Conservation (phyloP, 2,888 invertebrate genomes). For the Sphaerophoria rueppellii region DNA sequence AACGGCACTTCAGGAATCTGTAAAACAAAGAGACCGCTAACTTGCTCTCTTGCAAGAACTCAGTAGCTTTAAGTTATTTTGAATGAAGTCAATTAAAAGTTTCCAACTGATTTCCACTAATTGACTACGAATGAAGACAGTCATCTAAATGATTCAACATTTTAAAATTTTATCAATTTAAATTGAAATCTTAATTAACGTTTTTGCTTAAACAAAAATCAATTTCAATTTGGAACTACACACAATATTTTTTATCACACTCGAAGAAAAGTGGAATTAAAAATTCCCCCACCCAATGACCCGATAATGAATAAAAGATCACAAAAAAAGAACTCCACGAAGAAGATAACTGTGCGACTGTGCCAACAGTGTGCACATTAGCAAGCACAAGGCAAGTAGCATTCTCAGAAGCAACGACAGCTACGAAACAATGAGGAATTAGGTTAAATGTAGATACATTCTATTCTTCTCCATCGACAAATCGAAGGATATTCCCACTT, state of each 20-base stretch:
- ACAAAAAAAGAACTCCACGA: constrained; percentile 11
- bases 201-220: constrained; percentile 8
- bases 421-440: constrained; percentile 62
- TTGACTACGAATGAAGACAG: no score
- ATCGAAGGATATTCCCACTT: constrained; percentile 68
- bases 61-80: no score
- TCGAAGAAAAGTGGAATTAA: constrained; percentile 28
- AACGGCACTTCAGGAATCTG: no score
- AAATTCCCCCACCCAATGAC: constrained; percentile 8
- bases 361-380: constrained; percentile 50
- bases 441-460: constrained; percentile 63
- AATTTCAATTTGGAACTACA: not conserved
- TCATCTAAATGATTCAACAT: not conserved
- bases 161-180: not conserved
- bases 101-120: no score
- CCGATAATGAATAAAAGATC: constrained; percentile 38
- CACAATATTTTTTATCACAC: not conserved
- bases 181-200: constrained; percentile 24
- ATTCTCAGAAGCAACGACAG: constrained; percentile 37
- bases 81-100: no score
- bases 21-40: no score
- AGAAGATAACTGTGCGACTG: constrained; percentile 28
- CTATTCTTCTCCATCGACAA: constrained; percentile 35
- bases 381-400: constrained; percentile 32
- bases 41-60: no score